Conservation (phyloP, 2,113 vertebrate species). For the Myotis brandtii region DNA sequence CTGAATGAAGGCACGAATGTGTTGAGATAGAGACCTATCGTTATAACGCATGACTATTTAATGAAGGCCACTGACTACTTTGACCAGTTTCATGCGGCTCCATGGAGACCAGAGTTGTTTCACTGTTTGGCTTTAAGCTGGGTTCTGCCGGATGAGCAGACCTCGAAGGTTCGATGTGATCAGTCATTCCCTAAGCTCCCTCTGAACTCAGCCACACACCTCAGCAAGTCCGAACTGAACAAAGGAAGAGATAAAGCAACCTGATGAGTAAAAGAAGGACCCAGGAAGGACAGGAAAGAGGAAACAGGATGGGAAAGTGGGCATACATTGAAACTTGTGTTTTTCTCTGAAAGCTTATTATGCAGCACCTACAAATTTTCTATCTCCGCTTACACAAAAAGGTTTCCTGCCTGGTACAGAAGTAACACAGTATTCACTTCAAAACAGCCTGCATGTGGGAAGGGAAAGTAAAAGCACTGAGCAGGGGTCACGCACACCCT, state of each 20-base stretch:
- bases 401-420: conserved; percentile 39
- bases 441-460: conserved; percentile 59
- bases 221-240: not conserved
- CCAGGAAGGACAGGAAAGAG: not conserved
- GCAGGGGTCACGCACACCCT: not conserved
- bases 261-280: not conserved
- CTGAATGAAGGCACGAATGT: not conserved
- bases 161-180: not conserved
- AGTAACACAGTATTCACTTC: conserved; percentile 57
- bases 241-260: not conserved
- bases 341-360: not conserved
- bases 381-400: conserved; percentile 34
- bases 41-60: not conserved
- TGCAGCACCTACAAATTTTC: conserved; percentile 34
- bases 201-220: not conserved
- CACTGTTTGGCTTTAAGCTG: not conserved
- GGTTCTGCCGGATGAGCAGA: not conserved
- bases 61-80: not conserved
- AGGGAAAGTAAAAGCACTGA: not conserved
- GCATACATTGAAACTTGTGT: not conserved
- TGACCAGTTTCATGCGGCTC: not conserved
- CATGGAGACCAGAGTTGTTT: not conserved
- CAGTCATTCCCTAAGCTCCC: not conserved
- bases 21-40: not conserved
- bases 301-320: not conserved